phyloP scores from a whole-genome alignment of 2,888 invertebrate species.

The Doris montereyensis region DNA sequence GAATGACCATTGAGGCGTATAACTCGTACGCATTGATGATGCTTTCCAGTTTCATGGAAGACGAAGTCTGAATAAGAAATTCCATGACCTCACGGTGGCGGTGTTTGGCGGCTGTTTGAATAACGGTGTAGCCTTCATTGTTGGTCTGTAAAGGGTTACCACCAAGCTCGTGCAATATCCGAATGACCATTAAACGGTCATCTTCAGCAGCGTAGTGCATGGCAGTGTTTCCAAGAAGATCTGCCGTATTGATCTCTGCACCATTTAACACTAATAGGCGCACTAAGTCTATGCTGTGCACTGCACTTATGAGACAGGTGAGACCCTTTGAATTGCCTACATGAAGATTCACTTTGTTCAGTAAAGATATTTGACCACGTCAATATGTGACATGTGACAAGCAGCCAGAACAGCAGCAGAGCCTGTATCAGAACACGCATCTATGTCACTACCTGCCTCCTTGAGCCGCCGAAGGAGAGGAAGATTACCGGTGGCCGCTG shows the following conservation, averaged over 20 bases:
- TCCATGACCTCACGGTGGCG: slow-evolving; percentile 20
- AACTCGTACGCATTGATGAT: slow-evolving; percentile 2
- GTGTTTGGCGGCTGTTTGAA: slow-evolving; percentile 47
- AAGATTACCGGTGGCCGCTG: slow-evolving; percentile 17
- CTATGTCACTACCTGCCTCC: slow-evolving; percentile 11
- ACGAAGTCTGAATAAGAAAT: slow-evolving; percentile 4
- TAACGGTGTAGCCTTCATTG: slow-evolving; percentile 40
- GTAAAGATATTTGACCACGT: slow-evolving; percentile 6
- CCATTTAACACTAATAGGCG: slow-evolving; percentile 43
- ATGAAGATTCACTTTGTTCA: slow-evolving; percentile 18
- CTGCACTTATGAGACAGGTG: slow-evolving; percentile 31
- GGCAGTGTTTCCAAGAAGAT: slow-evolving; percentile 54
- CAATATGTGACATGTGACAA: slow-evolving; percentile 11
- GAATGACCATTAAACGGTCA: slow-evolving; percentile 57
- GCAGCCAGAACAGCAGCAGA: slow-evolving; percentile 27
- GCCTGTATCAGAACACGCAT: slow-evolving; percentile 25
- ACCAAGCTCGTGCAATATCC: slow-evolving; percentile 55
- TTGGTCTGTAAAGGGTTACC: slow-evolving; percentile 52
- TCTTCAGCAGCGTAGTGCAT: slow-evolving; percentile 64
- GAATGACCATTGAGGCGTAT: slow-evolving; percentile 25
- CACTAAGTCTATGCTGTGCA: neutral
- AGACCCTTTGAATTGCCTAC: neutral
- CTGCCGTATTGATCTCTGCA: slow-evolving; percentile 58
- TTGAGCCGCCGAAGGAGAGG: slow-evolving; percentile 21
- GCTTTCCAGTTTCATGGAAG: neutral